Percentiles rank a stretch among this genome's conserved stretches.
These are phyloP conservation scores for Scleropages formosus DNA, from an alignment of 2,797 vertebrate genomes.

Conservation along the genomic window DNA sequence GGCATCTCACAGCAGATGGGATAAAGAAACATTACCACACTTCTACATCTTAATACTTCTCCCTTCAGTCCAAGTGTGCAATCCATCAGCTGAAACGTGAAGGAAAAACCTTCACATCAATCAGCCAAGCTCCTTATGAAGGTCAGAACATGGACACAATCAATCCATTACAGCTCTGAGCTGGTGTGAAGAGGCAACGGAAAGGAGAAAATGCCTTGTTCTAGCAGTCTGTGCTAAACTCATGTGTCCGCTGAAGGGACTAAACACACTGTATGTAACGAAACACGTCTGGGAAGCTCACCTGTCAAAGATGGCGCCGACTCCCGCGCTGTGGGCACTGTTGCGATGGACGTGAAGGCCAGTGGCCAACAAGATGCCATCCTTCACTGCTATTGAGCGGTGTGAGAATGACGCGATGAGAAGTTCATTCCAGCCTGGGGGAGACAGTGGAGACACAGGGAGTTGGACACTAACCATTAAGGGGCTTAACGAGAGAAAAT, in stretches of 20 bases:
- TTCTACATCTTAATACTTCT: conserved; percentile 32
- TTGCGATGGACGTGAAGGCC: conserved; percentile 81
- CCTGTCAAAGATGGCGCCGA: conserved; percentile 86
- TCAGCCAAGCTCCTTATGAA: conserved; percentile 24
- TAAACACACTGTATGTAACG: not conserved
- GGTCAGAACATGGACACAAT: conserved; percentile 12
- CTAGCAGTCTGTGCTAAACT: not conserved
- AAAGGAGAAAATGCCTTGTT: not conserved
- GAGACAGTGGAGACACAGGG: not conserved
- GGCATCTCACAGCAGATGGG: not conserved
- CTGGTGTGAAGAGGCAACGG: too few species aligned
- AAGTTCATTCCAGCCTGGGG: conserved; percentile 54
- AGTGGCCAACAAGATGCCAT: conserved; percentile 80
- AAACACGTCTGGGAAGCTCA: conserved; percentile 38
- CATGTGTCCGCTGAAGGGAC: not conserved
- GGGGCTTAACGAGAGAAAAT: too few species aligned
- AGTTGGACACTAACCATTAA: not conserved
- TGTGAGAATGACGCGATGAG: conserved; percentile 56
- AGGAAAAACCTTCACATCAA: conserved; percentile 11
- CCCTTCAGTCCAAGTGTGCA: conserved; percentile 42
- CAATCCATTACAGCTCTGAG: too few species aligned
- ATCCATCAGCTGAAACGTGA: conserved; percentile 38
- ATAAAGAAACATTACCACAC: conserved; percentile 33
- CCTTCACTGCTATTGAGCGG: conserved; percentile 67
- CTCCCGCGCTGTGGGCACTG: conserved; percentile 81